These are phyloP conservation scores for Geotrupes spiniger DNA, from an alignment of 2,888 invertebrate genomes.

Conservation along the genomic window DNA sequence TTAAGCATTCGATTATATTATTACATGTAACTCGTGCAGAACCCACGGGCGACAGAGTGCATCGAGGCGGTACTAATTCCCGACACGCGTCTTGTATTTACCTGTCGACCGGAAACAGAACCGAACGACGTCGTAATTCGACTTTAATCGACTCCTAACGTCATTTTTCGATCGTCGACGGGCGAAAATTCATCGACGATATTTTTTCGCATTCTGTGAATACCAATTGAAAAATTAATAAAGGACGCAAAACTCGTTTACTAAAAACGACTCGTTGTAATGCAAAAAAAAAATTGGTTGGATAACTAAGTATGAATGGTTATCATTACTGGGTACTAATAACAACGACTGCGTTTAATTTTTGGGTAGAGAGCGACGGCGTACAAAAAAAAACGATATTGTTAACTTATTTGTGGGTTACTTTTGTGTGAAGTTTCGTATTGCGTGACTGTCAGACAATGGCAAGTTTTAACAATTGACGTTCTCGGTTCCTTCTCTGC, in stretches of 20 bases:
- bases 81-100: constrained; percentile 25
- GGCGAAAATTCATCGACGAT: too few species aligned
- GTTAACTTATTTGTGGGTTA: constrained; percentile 5
- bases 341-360: too few species aligned
- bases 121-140: constrained; percentile 12
- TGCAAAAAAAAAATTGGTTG: too few species aligned
- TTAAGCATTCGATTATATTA: constrained; percentile 2
- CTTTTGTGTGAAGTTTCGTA: background rate
- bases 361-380: too few species aligned
- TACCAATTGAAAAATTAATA: too few species aligned
- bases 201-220: too few species aligned
- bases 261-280: too few species aligned
- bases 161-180: background rate
- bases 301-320: too few species aligned
- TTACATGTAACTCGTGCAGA: constrained; percentile 15
- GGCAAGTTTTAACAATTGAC: constrained; percentile 2
- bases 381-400: too few species aligned
- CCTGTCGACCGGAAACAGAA: constrained; percentile 28
- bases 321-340: too few species aligned
- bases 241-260: too few species aligned
- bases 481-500: background rate
- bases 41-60: constrained; percentile 17
- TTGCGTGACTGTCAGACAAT: constrained; percentile 1
- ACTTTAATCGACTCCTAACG: constrained; percentile 1
- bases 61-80: constrained; percentile 21